Evolutionary conservation across 1,140 invertebrate species (phyloP), one percentile per base, ranked within the genome.

Genomic region (Drosophila nigrodunni): DNA sequence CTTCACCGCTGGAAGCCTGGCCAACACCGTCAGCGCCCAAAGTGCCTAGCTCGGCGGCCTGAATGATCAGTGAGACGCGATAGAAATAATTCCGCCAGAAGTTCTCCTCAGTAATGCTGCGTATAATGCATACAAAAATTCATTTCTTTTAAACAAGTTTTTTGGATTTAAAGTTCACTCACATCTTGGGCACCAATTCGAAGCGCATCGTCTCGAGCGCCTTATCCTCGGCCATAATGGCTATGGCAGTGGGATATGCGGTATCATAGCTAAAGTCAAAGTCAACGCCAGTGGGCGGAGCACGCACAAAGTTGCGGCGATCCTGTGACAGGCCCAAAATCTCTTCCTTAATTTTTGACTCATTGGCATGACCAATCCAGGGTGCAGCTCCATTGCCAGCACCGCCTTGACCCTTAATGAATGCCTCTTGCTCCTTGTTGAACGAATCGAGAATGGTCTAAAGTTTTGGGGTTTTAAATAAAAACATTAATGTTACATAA

Each of bases 51-150:
- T 98, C 97, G 92, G 97, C 97, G 69, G 97, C 98, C 93, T 99
- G 98, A 91, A 98, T 98, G 87, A 99, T 97, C 34, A 99, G 95
- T 77, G 97, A 98, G 70, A 99, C 97, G 91, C 98, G 97, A 94
- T 99, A 99, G 94, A 99, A 99, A 93, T 99, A 99, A 94, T 99
- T 99, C 86, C 98, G 95, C 99, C 98, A 99, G 94, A 99, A 99
- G 91, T 97, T 97, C 93, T 99, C 98, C 94, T 99, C 99, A 89
- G 96, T 98, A 88, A 99, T 97, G 91, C 98, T 99, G 93, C 8
- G 13, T 0, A 6, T 18, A 2, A 9, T 10, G 6, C 11, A 50
- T 8, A 41, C 18, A 50, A n/a, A 30, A 37, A 3, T 13, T 10
- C 15, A 44, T 30, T 11, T 44, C 9, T 21, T 34, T 30, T n/a